Percentiles rank a stretch among this genome's conserved stretches.
phyloP scores from a whole-genome alignment of 2,113 vertebrate genomes.

The Actenoides lindsayi region DNA sequence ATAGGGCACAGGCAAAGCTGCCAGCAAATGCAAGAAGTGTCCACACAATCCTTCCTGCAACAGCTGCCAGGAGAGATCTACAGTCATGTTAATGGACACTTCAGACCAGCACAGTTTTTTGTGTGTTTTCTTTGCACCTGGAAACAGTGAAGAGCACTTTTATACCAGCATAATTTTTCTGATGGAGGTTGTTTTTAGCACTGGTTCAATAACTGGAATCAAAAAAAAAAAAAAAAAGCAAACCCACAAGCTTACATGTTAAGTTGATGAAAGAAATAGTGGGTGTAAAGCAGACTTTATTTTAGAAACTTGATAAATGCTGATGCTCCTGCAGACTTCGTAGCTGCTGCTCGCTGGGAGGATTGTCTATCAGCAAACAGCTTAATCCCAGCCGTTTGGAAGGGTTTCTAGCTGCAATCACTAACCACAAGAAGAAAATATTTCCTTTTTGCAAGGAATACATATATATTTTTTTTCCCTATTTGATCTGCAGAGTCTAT shows the following conservation, averaged over 20 bases:
- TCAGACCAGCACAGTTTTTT: neutral
- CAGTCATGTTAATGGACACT: neutral
- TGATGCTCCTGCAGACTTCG: neutral
- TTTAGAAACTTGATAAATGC: neutral
- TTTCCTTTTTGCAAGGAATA: neutral
- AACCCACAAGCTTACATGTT: neutral
- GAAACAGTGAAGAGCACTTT: neutral
- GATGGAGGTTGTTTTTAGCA: neutral
- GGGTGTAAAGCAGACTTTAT: neutral
- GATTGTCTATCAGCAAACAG: neutral
- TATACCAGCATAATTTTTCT: neutral
- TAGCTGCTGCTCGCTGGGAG: neutral
- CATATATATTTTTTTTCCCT: neutral
- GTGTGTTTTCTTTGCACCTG: neutral
- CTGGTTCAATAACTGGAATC: neutral
- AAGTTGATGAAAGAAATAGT: neutral
- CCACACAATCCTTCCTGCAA: accelerated
- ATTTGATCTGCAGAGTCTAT: neutral
- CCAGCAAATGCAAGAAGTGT: no score
- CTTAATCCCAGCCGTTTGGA: neutral
- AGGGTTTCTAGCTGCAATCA: neutral
- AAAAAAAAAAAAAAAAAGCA: neutral
- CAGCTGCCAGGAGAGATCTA: neutral
- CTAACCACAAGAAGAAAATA: neutral
- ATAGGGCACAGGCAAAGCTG: no score